These are phyloP conservation scores for Cavia porcellus DNA, from an alignment of 2,113 vertebrate genomes.

Conservation along the genomic window DNA sequence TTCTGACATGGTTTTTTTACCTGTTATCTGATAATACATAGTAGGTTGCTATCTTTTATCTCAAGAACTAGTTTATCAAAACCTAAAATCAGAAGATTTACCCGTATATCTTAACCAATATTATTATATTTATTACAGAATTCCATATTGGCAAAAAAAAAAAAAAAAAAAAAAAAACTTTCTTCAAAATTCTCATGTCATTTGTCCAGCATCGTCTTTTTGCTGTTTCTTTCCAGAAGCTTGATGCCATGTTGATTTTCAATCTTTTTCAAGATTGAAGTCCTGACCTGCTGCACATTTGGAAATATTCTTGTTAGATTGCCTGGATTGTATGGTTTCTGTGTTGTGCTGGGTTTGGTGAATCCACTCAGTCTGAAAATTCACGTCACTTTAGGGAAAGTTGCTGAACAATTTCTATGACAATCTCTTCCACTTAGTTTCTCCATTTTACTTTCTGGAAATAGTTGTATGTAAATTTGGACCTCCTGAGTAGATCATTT, in stretches of 20 bases:
- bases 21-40: background rate
- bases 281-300: background rate
- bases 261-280: slow-evolving; percentile 21
- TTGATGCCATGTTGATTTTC: background rate
- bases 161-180: background rate
- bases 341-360: background rate
- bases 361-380: background rate
- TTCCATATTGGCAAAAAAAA: background rate
- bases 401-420: background rate
- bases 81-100: background rate
- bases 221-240: background rate
- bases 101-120: background rate
- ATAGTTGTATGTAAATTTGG: background rate
- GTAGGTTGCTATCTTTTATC: background rate
- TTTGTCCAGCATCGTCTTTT: background rate
- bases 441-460: background rate
- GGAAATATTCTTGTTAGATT: background rate
- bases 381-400: background rate
- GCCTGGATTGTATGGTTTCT: background rate
- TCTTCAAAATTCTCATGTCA: background rate
- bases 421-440: background rate
- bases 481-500: background rate
- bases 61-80: background rate
- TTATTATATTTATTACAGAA: background rate
- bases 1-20: background rate